Percentiles rank a stretch among this genome's conserved stretches.
Evolutionary conservation across 1,140 invertebrate genomes (phyloP).

Genomic region (Caenorhabditis brenneri): DNA sequence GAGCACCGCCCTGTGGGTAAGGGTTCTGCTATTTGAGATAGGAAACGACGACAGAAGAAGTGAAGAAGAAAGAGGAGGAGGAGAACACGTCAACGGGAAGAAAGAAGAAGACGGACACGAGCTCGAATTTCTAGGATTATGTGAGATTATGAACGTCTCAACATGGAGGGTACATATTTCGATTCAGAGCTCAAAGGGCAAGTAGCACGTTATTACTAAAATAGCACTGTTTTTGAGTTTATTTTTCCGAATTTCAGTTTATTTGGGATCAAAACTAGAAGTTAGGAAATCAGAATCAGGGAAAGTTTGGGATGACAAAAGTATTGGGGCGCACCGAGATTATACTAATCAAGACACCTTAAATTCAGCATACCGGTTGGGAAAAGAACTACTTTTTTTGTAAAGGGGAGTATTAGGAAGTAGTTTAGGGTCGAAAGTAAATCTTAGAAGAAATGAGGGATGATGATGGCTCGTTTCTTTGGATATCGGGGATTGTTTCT

Average conservation of each 20-base stretch:
- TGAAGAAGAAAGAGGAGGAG: neutral
- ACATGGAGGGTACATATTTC: neutral
- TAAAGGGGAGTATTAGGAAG: too few species aligned
- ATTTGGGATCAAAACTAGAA: too few species aligned
- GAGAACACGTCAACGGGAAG: neutral
- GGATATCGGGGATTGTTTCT: neutral
- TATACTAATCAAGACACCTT: too few species aligned
- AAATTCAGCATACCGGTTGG: too few species aligned
- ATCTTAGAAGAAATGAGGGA: neutral
- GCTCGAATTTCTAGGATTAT: constrained; percentile 35
- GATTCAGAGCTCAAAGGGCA: neutral
- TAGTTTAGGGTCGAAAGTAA: too few species aligned
- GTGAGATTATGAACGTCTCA: neutral
- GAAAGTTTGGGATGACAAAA: too few species aligned
- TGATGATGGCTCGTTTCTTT: neutral
- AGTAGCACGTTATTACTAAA: neutral
- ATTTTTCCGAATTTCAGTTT: too few species aligned
- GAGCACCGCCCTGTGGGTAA: constrained; percentile 2
- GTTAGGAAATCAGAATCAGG: too few species aligned
- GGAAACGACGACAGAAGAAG: neutral
- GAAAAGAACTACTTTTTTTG: too few species aligned
- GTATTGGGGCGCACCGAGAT: too few species aligned
- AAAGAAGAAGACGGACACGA: neutral
- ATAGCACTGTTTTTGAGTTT: neutral
- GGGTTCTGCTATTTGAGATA: constrained; percentile 3